These are phyloP conservation scores for Ligdia adustata DNA, from an alignment of 2,888 invertebrate species.

Conservation along the genomic window DNA sequence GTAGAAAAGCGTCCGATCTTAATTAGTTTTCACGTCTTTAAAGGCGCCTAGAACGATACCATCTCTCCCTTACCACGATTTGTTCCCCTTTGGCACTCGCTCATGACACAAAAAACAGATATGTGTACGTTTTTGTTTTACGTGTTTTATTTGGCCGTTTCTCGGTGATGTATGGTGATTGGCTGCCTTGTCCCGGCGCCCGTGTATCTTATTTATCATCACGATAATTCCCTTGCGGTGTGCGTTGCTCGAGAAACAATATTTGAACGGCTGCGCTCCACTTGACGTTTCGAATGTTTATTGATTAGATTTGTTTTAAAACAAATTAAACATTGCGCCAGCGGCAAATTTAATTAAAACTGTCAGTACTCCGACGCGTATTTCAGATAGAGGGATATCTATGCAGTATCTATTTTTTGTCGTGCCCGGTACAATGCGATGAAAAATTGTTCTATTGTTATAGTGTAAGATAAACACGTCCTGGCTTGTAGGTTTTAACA, in stretches of 20 bases:
- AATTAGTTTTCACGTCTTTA: conserved; percentile 83
- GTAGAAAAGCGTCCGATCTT: conserved; percentile 82
- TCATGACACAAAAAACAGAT: conserved; percentile 64
- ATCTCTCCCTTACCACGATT: conserved; percentile 81
- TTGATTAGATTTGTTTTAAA: conserved; percentile 73
- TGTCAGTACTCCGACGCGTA: conserved; percentile 55
- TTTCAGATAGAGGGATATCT: conserved; percentile 52
- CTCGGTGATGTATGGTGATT: conserved; percentile 82
- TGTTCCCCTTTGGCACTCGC: conserved; percentile 79
- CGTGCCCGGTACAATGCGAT: conserved; percentile 55
- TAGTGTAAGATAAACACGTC: conserved; percentile 64
- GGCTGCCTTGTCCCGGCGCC: conserved; percentile 75
- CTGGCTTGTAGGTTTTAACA: conserved; percentile 65
- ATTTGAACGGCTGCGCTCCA: conserved; percentile 66
- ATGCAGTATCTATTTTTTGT: conserved; percentile 62
- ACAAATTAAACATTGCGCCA: conserved; percentile 68
- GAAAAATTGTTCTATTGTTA: conserved; percentile 71
- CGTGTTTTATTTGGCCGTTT: conserved; percentile 74
- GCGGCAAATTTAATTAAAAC: conserved; percentile 70
- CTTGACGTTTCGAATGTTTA: conserved; percentile 67
- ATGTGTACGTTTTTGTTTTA: conserved; percentile 74
- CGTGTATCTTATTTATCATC: conserved; percentile 80
- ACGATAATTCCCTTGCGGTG: conserved; percentile 69
- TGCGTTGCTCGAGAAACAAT: conserved; percentile 69
- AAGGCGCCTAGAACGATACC: conserved; percentile 79